A percentile compares a stretch with the other conserved stretches of the same genome.
Conservation (phyloP, 2,797 vertebrate genomes). For the Danio aesculapii region DNA sequence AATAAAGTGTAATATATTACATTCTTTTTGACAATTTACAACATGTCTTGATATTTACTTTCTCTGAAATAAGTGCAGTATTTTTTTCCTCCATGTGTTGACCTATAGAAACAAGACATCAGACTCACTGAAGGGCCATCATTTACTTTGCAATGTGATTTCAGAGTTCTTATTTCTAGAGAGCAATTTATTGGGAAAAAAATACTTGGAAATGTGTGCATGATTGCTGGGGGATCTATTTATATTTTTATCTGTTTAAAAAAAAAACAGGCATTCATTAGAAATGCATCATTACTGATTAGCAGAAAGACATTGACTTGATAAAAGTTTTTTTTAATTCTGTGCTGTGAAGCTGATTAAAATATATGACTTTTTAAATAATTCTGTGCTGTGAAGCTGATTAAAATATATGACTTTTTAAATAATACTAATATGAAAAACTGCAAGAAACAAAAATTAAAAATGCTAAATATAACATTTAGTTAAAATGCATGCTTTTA, state of each 20-base stretch:
- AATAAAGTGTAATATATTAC: background rate
- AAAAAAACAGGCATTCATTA: background rate
- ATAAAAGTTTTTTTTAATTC: no score
- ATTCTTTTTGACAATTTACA: background rate
- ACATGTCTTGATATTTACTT: background rate
- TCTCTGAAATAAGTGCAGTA: background rate
- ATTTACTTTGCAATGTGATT: background rate
- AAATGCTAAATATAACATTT: background rate
- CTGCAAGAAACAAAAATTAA: background rate
- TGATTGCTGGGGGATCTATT: background rate
- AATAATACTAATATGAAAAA: no score
- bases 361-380: no score
- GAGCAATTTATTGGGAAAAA: background rate
- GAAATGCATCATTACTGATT: background rate
- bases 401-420: no score
- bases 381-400: no score
- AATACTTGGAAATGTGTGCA: background rate
- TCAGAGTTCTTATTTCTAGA: slow-evolving; percentile 5
- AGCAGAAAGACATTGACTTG: background rate
- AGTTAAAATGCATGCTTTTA: background rate
- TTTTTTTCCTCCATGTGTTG: background rate
- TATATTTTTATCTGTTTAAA: background rate
- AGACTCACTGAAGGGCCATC: background rate
- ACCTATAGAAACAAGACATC: slow-evolving; percentile 7
- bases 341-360: no score